phyloP scores from a whole-genome alignment of 2,113 vertebrate genomes.

The Callopanchax toddi region DNA sequence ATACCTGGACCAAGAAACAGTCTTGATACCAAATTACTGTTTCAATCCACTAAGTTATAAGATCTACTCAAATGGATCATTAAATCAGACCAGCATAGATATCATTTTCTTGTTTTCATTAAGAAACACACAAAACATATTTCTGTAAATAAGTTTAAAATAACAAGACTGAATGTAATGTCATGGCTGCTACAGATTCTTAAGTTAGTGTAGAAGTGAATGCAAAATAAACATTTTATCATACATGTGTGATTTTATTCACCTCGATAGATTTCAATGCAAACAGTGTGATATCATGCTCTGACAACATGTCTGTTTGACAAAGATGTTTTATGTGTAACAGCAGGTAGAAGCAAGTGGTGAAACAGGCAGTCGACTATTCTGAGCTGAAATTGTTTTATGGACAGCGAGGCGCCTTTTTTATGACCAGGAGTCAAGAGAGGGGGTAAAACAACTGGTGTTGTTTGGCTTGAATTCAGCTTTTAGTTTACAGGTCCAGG shows the following conservation, averaged over 20 bases:
- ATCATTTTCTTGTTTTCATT: no score
- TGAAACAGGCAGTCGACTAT: constrained; percentile 24
- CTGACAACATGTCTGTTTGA: constrained; percentile 20
- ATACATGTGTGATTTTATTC: neutral
- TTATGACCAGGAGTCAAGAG: constrained; percentile 46
- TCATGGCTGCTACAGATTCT: no score
- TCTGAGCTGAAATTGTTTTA: constrained; percentile 56
- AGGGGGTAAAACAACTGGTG: constrained; percentile 41
- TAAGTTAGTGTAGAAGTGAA: no score
- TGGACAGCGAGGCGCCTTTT: constrained; percentile 58
- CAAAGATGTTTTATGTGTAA: constrained; percentile 18
- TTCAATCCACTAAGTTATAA: no score
- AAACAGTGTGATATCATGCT: constrained; percentile 13
- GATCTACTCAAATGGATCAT: no score
- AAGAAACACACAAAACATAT: no score
- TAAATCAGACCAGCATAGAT: no score
- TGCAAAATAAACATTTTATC: no score
- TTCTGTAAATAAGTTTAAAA: no score
- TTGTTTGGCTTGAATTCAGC: constrained; percentile 15
- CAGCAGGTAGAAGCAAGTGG: constrained; percentile 9
- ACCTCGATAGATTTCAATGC: constrained; percentile 22
- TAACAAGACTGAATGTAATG: no score
- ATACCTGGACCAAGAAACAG: no score
- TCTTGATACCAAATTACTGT: no score
- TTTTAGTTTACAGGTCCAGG: constrained; percentile 36